Evolutionary conservation across 2,797 vertebrate species (phyloP), one percentile per base, ranked within the genome.

Genomic region (Anguilla obscura): DNA sequence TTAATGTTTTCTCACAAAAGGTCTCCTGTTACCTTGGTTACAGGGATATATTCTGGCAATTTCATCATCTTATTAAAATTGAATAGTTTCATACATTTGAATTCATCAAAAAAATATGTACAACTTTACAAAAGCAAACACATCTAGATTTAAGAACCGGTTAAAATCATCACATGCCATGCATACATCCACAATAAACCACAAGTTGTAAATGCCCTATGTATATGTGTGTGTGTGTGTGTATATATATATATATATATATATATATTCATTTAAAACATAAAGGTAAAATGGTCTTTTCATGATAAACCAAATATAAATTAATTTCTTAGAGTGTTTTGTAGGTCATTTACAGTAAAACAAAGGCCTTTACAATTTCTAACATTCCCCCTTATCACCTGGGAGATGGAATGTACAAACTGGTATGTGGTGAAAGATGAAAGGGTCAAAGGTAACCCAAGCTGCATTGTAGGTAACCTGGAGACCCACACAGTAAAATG

Each of bases 221-320:
- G 3, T 36, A 18, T 85, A 36, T 85, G 1, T 40, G 2, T 45
- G 2, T 85, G 7, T 85, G 21, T 85, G 4, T 40, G 5, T 45
- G 5, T 85, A 18, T 85, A 54, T 85, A 85, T 54, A 58, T 85
- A 36, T 85, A 40, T 40, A 45, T 45, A 45, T 85, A 18, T 85
- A 36, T 85, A 54, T 85, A 85, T 54, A 30, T 30, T 3, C 5
- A n/a, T 12, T 84, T 33, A 36, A 40, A 36, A 45, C 8, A 40
- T 63, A 40, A 14, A 85, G 33, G 21, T 58, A 12, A 4, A 58
- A 58, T 60, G 6, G 10, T 33, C 21, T 27, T 14, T 16, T 24
- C 1, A n/a, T 85, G 18, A 66, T 12, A 85, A 14, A 12, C 18
- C 84, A 66, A 66, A 45, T 85, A 60, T 45, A 60, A 66, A 85